Evolutionary conservation across 2,888 invertebrate genomes (phyloP), one percentile per base, ranked within the genome.

Genomic region (Temnothorax rugatulus): DNA sequence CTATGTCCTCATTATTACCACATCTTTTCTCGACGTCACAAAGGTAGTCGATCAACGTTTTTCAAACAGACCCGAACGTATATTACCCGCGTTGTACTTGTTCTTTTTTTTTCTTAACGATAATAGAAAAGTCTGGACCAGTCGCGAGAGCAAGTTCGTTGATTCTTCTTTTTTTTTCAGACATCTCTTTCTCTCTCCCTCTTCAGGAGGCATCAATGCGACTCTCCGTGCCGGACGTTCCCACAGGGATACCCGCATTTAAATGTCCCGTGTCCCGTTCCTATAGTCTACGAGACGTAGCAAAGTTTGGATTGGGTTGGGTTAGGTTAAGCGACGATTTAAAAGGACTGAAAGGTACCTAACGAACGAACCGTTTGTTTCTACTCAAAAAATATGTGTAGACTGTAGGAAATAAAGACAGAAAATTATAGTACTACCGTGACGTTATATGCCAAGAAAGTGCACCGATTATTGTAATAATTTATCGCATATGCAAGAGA

Each of bases 191-290:
- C 47, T 47, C 18, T 69, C 47, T 50, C 57, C 44, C 57, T 79
- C 84, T 63, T 54, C 63, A 64, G 59, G 73, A 85, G 79, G 61
- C 84, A 75, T 81, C 77, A 85, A 85, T 89, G 82, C 73, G 85
- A 87, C 82, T 84, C 77, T 68, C 66, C 59, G 68, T 79, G 84
- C 87, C 90, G 90, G 90, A 92, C 90, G 92, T 92, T 92, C 92
- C 93, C 92, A 92, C 92, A 92, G 93, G 91, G 88, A 90, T 89
- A 89, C 83, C 84, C 84, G 83, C 84, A 92, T 92, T 92, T 91
- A 93, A 92, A 92, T 92, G 90, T 90, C 92, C 90, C 83, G 86
- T 92, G 90, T 90, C 92, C 90, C 83, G 86, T 85, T 87, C 84
- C 87, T 85, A 86, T 83, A 84, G 75, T 21, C 86, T 84, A 75